Percentiles rank a stretch among this genome's conserved stretches.
phyloP scores from a whole-genome alignment of 2,113 vertebrate genomes.

The Polypterus bichir region DNA sequence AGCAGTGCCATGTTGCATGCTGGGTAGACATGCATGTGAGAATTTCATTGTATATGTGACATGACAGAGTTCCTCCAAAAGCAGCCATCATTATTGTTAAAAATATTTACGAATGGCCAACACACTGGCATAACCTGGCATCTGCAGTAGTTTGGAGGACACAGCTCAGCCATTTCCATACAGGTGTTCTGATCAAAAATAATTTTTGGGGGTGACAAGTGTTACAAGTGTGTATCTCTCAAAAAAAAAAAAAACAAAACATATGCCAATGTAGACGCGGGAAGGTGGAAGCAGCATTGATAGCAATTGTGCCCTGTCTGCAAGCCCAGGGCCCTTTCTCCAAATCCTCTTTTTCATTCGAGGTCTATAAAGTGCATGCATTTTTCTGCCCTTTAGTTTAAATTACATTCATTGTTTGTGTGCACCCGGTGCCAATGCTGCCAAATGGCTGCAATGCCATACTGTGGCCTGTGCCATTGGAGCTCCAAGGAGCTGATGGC shows the following conservation, averaged over 20 bases:
- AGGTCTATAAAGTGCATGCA: constrained; percentile 40
- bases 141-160: no score
- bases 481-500: constrained; percentile 1
- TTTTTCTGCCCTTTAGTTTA: constrained; percentile 17
- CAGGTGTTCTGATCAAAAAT: neutral
- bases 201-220: neutral
- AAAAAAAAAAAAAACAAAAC: constrained; percentile 3
- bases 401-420: constrained; percentile 22
- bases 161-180: neutral
- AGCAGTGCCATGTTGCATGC: no score
- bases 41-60: no score
- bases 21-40: no score
- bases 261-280: neutral
- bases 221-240: neutral
- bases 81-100: no score
- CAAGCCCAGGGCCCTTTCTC: no score
- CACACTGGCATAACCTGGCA: no score
- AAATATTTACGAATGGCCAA: no score
- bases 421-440: neutral
- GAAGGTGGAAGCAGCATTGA: no score
- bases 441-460: neutral
- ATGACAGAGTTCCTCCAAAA: no score
- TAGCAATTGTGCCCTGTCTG: no score
- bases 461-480: neutral
- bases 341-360: constrained; percentile 6